Conservation (phyloP, 2,113 vertebrate genomes). For the Sardina pilchardus region DNA sequence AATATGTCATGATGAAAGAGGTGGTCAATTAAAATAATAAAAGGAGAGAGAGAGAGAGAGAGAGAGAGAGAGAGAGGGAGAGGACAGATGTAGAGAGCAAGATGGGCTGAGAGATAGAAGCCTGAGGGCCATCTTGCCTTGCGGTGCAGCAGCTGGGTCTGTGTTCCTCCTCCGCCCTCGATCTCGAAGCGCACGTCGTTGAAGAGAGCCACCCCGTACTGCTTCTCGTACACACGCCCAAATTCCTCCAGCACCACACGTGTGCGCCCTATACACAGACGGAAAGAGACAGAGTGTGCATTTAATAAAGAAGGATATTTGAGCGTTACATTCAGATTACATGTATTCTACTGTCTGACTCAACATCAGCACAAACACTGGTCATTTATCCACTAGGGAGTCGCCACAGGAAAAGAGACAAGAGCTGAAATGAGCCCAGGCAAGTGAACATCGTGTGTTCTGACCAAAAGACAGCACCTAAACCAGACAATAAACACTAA, state of each 20-base stretch:
- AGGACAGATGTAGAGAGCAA: too few relatives aligned
- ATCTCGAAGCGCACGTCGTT: constrained; percentile 91
- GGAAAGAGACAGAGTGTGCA: background rate
- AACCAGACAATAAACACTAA: background rate
- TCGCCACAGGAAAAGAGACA: background rate
- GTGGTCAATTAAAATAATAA: background rate
- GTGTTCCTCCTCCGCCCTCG: constrained; percentile 78
- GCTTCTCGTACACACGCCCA: constrained; percentile 77
- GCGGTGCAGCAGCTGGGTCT: constrained; percentile 90
- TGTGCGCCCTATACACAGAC: constrained; percentile 79
- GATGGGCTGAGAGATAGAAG: background rate
- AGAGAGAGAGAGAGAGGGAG: too few relatives aligned
- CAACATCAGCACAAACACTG: background rate
- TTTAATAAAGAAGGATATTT: background rate
- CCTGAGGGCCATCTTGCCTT: constrained; percentile 72
- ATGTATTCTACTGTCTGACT: background rate
- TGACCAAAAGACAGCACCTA: background rate
- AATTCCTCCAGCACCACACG: constrained; percentile 81
- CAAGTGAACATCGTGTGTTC: background rate
- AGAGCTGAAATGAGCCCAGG: background rate
- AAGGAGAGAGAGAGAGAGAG: too few relatives aligned
- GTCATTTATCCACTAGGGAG: background rate
- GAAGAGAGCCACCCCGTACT: constrained; percentile 89
- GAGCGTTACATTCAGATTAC: too few relatives aligned
- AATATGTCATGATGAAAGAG: background rate